Conservation (phyloP, 37 sponge, comb jelly and placozoan genomes). For the Halisarca cf. caerulea region DNA sequence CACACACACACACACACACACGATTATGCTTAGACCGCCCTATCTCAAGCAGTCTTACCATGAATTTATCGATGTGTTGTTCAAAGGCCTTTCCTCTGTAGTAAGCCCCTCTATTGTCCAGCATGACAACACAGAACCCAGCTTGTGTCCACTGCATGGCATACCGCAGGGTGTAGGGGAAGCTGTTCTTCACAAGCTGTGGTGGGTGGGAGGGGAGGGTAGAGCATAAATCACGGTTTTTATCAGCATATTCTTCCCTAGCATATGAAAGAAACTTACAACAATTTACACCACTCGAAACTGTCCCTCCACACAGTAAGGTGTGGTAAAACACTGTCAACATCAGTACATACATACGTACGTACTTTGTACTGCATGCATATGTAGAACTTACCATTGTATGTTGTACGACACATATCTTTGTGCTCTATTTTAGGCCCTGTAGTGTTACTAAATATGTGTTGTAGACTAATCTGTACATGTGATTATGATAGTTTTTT, state of each 20-base stretch:
- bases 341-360: slow-evolving; percentile 1
- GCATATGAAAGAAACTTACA: no score
- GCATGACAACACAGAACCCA: slow-evolving; percentile 78
- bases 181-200: slow-evolving; percentile 54
- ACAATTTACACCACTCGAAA: not conserved
- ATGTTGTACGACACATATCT: no score
- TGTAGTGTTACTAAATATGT: no score
- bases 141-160: slow-evolving; percentile 37
- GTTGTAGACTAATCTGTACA: no score
- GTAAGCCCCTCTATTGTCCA: slow-evolving; percentile 77
- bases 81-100: slow-evolving; percentile 76
- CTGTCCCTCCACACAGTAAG: not conserved
- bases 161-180: slow-evolving; percentile 27
- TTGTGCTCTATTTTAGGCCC: no score
- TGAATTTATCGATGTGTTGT: slow-evolving; percentile 39
- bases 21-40: slow-evolving; percentile 28
- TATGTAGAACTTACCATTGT: no score
- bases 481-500: no score
- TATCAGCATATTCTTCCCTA: not conserved
- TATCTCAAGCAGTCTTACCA: slow-evolving; percentile 42
- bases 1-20: slow-evolving; percentile 28
- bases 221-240: no score
- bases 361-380: not conserved
- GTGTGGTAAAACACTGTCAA: not conserved
- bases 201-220: no score